Base-by-base conservation (phyloP, 2,888 invertebrate species). In the Anagyrus pseudococci region DNA sequence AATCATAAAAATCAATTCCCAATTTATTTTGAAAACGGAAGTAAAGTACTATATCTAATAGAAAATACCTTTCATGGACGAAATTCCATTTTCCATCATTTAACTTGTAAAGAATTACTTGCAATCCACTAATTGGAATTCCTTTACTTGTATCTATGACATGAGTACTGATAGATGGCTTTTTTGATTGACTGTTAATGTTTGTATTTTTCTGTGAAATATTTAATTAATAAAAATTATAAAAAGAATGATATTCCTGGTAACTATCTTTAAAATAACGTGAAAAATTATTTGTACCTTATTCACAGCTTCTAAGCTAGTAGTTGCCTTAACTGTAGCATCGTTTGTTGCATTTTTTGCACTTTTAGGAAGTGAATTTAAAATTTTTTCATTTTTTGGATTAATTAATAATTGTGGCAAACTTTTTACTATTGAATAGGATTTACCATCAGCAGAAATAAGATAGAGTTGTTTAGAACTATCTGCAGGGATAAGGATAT, bases 101-200 rank as follows among this genome's bases (percentile, higher is more conserved):
- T 29, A 87, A 81, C 76, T 89, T 88, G 71, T 87, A 89, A 6
- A 92, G 79, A 61, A 87, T 88, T 2, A 91, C 88, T 73, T 86
- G 86, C 1, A 93, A 73, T 1, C 88, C 88, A 1, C 80, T 78
- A 0, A 89, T 88, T 0, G 93, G 89, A 48, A 78, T 76, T 0
- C 93, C 93, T 48, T 84, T 84, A 0, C 89, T 85, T 1, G 88
- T 89, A 70, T 93, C 93, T 64, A 91, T 78, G 0, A 92, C 89
- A 76, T 92, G 90, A 0, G 91, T 89, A 0, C 92, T 89, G 69
- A 93, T 83, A 2, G 89, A 85, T 0, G 87, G 84, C 48, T 84
- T 84, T 52, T 69, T 71, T 33, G 64, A 29, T 17, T 17, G 13
- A 43, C 43, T 43, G 17, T 6, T 37, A 22, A 22, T 49, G 6